Percentiles rank a stretch among this genome's conserved stretches.
Evolutionary conservation across 2,113 vertebrate species (phyloP).

Genomic region (Cervus canadensis): DNA sequence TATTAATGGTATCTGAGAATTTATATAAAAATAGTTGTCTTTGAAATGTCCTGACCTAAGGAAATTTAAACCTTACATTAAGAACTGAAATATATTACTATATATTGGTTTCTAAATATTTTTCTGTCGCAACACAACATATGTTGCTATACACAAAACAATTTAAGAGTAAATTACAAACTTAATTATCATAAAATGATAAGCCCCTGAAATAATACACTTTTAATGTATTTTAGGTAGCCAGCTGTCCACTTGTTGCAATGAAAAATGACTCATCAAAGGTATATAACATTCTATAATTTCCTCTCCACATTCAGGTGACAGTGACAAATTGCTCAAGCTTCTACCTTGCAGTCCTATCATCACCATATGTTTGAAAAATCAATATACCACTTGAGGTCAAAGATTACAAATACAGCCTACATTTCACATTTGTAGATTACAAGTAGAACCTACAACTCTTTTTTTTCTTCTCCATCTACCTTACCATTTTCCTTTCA

Average conservation of each 20-base stretch:
- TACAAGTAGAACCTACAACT: conserved; percentile 9
- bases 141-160: neutral
- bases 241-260: neutral
- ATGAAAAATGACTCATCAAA: conserved; percentile 56
- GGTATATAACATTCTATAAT: conserved; percentile 44
- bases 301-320: conserved; percentile 35
- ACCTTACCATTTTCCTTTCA: neutral
- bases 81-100: conserved; percentile 14
- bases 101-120: neutral
- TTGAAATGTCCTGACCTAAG: conserved; percentile 12
- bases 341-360: neutral
- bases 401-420: conserved; percentile 18
- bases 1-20: neutral
- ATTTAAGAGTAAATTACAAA: conserved; percentile 2
- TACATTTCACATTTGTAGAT: neutral
- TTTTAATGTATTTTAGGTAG: neutral
- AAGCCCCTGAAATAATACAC: neutral
- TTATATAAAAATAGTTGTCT: neutral
- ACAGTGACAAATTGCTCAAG: conserved; percentile 57
- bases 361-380: conserved; percentile 39
- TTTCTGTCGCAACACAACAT: neutral
- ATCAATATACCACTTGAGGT: conserved; percentile 5
- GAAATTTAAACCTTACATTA: neutral
- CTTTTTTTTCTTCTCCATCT: neutral
- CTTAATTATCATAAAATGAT: neutral